Evolutionary conservation across 2,113 vertebrate species (phyloP), one percentile per base, ranked within the genome.

Genomic region (Nerophis ophidion): DNA sequence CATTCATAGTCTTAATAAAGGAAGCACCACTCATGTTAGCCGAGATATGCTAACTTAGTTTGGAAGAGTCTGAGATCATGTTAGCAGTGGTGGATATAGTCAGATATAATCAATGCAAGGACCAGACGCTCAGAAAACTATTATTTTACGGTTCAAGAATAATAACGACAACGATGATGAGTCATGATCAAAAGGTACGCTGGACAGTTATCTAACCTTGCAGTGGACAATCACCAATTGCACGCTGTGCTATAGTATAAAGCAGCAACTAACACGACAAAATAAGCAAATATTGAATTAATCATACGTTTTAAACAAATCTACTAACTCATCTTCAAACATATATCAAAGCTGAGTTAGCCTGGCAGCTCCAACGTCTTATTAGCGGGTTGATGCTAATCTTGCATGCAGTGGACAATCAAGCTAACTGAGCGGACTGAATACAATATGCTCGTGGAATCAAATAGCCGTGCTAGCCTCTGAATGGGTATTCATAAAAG

Each of bases 371-470:
- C 33, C 38, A 46, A 5, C 36, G 72, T 15, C 54, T 50, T 44
- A 67, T 66, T 62, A 68, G 66, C 75, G 15, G 62, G 48, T 8
- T 74, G 60, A 75, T 38, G 76, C 61, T 71, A 75, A 70, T 66
- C 70, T 71, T 71, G 61, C 63, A 19, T 40, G 10, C 53, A 36
- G 17, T 36, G 35, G 35, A 56, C 54, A 56, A 56, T 56, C 54
- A 48, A 55, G 76, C 72, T 79, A 79, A 59, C 62, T 66, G 65
- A 74, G 62, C 65, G 13, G 4, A n/a, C 1, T 45, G 11, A 40
- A 42, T 26, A 45, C 66, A 68, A 33, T 66, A 1, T 50, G 58
- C 47, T 42, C 64, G 5, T 2, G 5, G 6, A 47, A 4, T n/a
- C 5, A 5, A n/a, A 3, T 45, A 15, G 46, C 16, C 49, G 15